Conservation (phyloP, 2,888 invertebrate genomes). For the Agonopterix arenella region DNA sequence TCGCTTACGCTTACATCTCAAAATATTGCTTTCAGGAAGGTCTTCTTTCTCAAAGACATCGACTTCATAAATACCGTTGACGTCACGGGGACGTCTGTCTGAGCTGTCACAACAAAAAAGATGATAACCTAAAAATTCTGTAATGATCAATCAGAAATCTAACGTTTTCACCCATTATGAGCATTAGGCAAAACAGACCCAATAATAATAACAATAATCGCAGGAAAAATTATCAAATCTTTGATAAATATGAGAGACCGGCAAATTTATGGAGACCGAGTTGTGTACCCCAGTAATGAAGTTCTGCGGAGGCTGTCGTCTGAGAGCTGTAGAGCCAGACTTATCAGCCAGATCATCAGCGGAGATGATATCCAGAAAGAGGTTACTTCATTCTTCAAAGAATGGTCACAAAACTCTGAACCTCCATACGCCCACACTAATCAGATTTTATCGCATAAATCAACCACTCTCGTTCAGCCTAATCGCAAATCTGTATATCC, state of each 20-base stretch:
- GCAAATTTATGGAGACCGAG: neutral
- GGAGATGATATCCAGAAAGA: slow-evolving; percentile 22
- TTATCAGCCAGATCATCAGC: slow-evolving; percentile 20
- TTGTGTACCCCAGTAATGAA: slow-evolving; percentile 11
- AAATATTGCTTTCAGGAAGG: no score
- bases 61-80: no score
- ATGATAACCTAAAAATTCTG: slow-evolving; percentile 4
- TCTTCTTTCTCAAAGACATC: no score
- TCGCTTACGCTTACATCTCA: neutral
- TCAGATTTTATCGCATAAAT: slow-evolving; percentile 27
- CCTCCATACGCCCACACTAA: slow-evolving; percentile 13
- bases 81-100: no score
- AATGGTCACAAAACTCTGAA: slow-evolving; percentile 16
- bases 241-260: neutral
- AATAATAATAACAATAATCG: neutral
- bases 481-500: slow-evolving; percentile 21
- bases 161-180: neutral
- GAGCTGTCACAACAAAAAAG: neutral
- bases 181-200: neutral
- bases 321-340: slow-evolving; percentile 26
- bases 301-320: slow-evolving; percentile 21
- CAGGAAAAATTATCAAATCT: neutral
- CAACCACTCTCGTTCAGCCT: slow-evolving; percentile 1
- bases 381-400: slow-evolving; percentile 30
- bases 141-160: no score